Evolutionary conservation across 1,140 invertebrate species (phyloP), one percentile per base, ranked within the genome.

Genomic region (Leptinotarsa undecemlineata): DNA sequence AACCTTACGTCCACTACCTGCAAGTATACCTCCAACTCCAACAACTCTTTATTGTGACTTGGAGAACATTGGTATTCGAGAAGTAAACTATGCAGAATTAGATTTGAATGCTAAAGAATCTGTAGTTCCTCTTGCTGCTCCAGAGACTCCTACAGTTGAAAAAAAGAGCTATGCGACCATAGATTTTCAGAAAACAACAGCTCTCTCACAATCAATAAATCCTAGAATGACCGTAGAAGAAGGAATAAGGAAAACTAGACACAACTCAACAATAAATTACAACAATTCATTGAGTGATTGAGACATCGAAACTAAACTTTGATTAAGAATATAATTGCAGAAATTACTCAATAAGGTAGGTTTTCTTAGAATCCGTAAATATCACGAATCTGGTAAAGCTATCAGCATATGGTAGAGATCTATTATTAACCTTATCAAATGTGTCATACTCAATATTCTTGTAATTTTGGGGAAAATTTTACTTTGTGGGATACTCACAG

Each of bases 111-210:
- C n/a, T 72, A 77, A 72, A 84, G 86, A 85, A 61, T 82, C 73
- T 74, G 76, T 76, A 14, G 73, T 78, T 2, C 80, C 83, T 4
- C 80, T 84, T 14, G 85, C 88, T 4, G 51, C 15, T 5, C 88
- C 89, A 4, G 88, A 89, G 8, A 90, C 88, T 67, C 88, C 89
- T 0, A 87, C 85, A 5, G 88, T 88, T 33, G 82, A 87, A 15
- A 86, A 88, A 60, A 91, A 93, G 81, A 93, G 94, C 64, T 98
- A 98, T 82, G 95, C 95, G 13, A 95, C 92, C 0, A 98, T 98
- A 73, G 96, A 98, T 86, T 97, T 98, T 85, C 92, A 96, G 81
- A 95, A 94, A 85, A 98, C 96, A 1, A 92, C 91, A 42, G 96
- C 96, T 17, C 86, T 98, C n/a, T 93, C 91, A 13, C 87, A 92